Evolutionary conservation across 2,797 vertebrate genomes (phyloP).

Genomic region (Pangasius macronema): DNA sequence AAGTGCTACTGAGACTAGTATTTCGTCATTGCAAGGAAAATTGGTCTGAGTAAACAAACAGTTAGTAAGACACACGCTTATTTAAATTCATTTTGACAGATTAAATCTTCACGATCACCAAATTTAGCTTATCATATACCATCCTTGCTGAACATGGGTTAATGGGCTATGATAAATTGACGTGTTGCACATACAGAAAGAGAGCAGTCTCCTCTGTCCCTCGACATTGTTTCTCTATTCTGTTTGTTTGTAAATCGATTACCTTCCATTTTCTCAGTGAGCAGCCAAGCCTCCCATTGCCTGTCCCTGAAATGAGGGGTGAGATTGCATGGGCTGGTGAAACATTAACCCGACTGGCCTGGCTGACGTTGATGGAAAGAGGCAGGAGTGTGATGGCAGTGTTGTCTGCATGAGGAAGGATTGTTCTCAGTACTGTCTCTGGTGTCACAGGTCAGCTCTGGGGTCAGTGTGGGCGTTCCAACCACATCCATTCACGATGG

Average conservation of each 20-base stretch:
- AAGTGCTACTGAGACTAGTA: neutral
- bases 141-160: constrained; percentile 25
- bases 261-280: constrained; percentile 68
- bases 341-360: constrained; percentile 75
- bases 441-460: constrained; percentile 66
- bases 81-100: neutral
- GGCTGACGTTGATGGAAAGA: constrained; percentile 73
- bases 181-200: constrained; percentile 63
- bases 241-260: constrained; percentile 75
- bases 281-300: constrained; percentile 64
- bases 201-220: constrained; percentile 56
- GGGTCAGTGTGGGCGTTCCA: constrained; percentile 68
- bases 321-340: constrained; percentile 62
- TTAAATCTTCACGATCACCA: neutral
- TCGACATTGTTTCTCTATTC: constrained; percentile 52
- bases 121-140: neutral
- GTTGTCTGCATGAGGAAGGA: constrained; percentile 69
- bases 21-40: neutral
- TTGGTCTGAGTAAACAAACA: neutral
- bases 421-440: constrained; percentile 71
- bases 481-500: constrained; percentile 52
- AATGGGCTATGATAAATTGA: constrained; percentile 66
- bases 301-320: constrained; percentile 41
- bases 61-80: neutral
- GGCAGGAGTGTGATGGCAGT: constrained; percentile 68